Evolutionary conservation across 2,888 invertebrate species (phyloP), one percentile per base, ranked within the genome.

Genomic region (Antitype chi): DNA sequence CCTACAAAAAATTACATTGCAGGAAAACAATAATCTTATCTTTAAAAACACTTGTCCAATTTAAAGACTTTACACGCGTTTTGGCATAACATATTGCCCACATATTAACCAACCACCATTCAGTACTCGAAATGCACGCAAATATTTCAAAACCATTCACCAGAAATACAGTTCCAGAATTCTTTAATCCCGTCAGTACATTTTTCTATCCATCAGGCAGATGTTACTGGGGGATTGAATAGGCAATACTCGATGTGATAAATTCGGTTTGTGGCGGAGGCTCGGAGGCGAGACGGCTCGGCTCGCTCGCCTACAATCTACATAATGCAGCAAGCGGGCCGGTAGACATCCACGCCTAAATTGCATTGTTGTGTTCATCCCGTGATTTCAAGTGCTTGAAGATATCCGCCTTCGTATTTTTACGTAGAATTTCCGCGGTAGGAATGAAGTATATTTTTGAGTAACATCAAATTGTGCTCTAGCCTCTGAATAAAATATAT

Each of bases 181-280:
- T 57, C 68, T 73, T 64, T 77, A 76, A 77, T 71, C 70, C 72
- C 80, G 71, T 66, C 64, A 78, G 78, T 79, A 81, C 71, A 81
- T 86, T 86, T 88, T 88, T 86, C 81, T 85, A 86, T 91, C 92
- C 91, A 90, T 90, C 89, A 92, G 93, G 93, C 95, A 95, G 95
- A 95, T 95, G 95, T 93, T 93, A 92, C 90, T 89, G 91, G 90
- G 91, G 94, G 91, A 94, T 94, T 95, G 96, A 95, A 96, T 96
- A 94, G 95, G 93, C 95, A 95, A 95, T 95, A 94, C 91, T 91
- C 93, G 93, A 94, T 93, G 95, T 91, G 96, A 96, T 96, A 96
- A 96, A 96, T 95, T 95, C 95, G 93, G 95, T 94, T 94, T 94
- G 92, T 70, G 90, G 89, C 82, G 81, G 80, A 84, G 82, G 85